A percentile compares a stretch with the other conserved stretches of the same genome.
Evolutionary conservation across 2,113 vertebrate species (phyloP).

Genomic region (Clinocottus analis): DNA sequence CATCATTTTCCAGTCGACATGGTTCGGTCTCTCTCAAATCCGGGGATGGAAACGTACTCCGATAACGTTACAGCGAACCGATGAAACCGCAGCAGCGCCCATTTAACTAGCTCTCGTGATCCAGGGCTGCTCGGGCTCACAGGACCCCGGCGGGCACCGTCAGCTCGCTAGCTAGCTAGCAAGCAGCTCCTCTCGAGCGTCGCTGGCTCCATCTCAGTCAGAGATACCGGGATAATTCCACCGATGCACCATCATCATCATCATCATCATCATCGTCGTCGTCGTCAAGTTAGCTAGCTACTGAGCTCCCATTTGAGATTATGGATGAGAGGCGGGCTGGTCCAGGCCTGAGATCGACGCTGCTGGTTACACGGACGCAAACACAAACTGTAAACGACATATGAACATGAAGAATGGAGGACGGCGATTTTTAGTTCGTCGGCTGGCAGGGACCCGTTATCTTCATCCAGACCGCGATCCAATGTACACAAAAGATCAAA

Average conservation of each 20-base stretch:
- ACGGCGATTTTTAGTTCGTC: conserved; percentile 5
- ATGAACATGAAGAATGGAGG: background rate
- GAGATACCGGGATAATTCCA: conserved; percentile 74
- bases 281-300: conserved; percentile 61
- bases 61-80: conserved; percentile 18
- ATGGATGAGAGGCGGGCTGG: background rate
- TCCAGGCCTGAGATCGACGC: background rate
- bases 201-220: conserved; percentile 77
- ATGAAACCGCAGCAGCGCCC: conserved; percentile 43
- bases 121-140: conserved; percentile 23
- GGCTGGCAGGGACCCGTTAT: conserved; percentile 53
- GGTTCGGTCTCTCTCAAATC: conserved; percentile 41
- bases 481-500: conserved; percentile 38
- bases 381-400: conserved; percentile 7
- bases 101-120: conserved; percentile 61
- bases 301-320: conserved; percentile 16
- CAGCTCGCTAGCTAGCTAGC: conserved; percentile 70
- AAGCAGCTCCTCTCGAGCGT: conserved; percentile 61
- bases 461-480: conserved; percentile 48
- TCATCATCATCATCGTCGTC: conserved; percentile 4
- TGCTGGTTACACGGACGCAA: background rate
- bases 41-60: conserved; percentile 1
- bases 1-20: conserved; percentile 50
- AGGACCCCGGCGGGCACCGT: conserved; percentile 48
- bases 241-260: conserved; percentile 62